phyloP scores from a whole-genome alignment of 2,888 invertebrate species.

The Hoplodrina ambigua region DNA sequence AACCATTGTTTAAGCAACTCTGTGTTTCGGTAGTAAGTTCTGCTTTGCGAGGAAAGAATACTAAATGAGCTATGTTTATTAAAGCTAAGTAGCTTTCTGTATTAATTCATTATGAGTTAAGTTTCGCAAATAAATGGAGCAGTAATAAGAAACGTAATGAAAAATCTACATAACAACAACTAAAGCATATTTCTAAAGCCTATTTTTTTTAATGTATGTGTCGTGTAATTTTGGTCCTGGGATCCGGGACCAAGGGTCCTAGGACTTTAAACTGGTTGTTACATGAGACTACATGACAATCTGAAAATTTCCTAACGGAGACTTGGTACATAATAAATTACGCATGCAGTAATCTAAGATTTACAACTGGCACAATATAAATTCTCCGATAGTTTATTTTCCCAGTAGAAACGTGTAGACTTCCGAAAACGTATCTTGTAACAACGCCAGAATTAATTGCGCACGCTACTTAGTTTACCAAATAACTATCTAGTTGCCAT shows the following conservation, averaged over 20 bases:
- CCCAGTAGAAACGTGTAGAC: constrained; percentile 23
- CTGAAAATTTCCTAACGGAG: background rate
- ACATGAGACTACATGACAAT: no score
- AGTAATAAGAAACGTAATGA: background rate
- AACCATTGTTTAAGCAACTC: background rate
- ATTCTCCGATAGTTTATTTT: constrained; percentile 22
- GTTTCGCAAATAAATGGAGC: background rate
- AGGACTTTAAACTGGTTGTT: background rate
- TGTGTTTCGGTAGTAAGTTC: constrained; percentile 20
- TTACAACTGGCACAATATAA: constrained; percentile 2
- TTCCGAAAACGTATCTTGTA: constrained; percentile 33
- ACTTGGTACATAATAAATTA: background rate
- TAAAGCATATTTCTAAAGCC: background rate
- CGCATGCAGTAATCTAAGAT: background rate
- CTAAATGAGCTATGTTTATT: constrained; percentile 7
- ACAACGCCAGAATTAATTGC: constrained; percentile 46
- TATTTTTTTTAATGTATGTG: no score
- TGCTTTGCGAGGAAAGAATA: constrained; percentile 20
- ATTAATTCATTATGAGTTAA: constrained; percentile 20
- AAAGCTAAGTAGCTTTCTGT: constrained; percentile 8
- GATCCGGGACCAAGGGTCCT: no score
- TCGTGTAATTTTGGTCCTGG: background rate
- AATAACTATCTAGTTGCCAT: constrained; percentile 39
- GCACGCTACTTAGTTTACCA: constrained; percentile 45
- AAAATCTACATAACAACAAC: background rate